Evolutionary conservation across 2,888 invertebrate species (phyloP).

Genomic region (Homarus gammarus): DNA sequence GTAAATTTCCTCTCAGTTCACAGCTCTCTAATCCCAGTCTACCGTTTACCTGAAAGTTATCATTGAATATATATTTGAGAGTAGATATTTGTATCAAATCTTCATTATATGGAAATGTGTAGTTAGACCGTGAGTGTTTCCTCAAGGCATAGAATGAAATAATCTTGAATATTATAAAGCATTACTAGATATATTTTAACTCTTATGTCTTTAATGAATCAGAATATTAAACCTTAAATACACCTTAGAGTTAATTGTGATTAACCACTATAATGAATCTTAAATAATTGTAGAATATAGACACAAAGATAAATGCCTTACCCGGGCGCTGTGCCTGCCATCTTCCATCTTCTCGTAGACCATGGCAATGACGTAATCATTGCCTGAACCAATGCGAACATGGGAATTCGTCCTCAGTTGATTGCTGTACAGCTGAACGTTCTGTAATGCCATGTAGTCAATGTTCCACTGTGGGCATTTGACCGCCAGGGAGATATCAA

Average conservation of each 20-base stretch:
- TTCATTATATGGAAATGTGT: background rate
- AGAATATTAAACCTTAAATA: no score
- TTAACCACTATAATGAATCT: no score
- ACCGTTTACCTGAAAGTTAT: background rate
- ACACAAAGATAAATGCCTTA: background rate
- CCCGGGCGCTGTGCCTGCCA: background rate
- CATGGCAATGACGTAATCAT: background rate
- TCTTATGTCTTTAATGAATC: no score
- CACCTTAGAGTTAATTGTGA: no score
- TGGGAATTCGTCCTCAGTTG: slow-evolving; percentile 6
- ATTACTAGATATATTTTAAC: no score
- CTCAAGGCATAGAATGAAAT: no score
- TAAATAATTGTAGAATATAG: no score
- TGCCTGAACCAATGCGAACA: background rate
- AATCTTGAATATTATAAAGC: no score
- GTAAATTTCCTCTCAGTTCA: background rate
- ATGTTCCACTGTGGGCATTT: slow-evolving; percentile 9
- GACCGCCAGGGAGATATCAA: background rate
- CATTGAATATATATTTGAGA: background rate
- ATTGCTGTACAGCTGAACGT: background rate
- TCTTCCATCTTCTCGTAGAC: slow-evolving; percentile 4
- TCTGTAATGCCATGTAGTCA: background rate
- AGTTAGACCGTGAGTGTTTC: no score
- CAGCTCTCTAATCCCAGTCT: background rate
- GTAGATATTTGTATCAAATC: background rate